Percentiles rank a stretch among this genome's conserved stretches.
These are phyloP conservation scores for Bucorvus abyssinicus DNA, from an alignment of 2,797 vertebrate genomes.

Conservation along the genomic window DNA sequence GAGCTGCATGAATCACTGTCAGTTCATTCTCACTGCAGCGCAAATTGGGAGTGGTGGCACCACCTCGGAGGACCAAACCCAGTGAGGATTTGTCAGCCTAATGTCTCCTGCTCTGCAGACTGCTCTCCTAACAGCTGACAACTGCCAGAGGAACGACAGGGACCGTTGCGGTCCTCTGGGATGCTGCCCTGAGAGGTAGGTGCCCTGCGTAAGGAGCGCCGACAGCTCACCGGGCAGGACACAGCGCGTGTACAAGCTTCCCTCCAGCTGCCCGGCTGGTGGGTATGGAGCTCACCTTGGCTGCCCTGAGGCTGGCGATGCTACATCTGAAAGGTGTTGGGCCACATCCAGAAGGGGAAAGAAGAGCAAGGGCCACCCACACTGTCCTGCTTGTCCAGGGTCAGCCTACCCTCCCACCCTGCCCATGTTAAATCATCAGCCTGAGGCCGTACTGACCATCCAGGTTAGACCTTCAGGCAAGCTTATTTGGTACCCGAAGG, in stretches of 20 bases:
- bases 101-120: neutral
- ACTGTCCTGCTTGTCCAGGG: neutral
- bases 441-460: fast-evolving
- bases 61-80: neutral
- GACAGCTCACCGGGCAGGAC: neutral
- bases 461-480: neutral
- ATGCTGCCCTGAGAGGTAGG: neutral
- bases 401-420: neutral
- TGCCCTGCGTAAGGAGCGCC: neutral
- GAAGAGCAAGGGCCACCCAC: neutral
- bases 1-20: neutral
- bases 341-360: neutral
- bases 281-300: neutral
- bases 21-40: neutral
- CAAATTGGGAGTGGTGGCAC: neutral
- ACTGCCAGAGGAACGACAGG: neutral
- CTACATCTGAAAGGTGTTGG: neutral
- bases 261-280: neutral
- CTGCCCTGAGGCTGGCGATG: neutral
- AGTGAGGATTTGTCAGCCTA: neutral
- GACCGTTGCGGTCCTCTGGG: neutral
- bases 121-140: neutral
- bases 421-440: neutral
- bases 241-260: neutral
- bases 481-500: neutral